Evolutionary conservation across 1,140 invertebrate genomes (phyloP).

Genomic region (Drosophila ogumai): DNA sequence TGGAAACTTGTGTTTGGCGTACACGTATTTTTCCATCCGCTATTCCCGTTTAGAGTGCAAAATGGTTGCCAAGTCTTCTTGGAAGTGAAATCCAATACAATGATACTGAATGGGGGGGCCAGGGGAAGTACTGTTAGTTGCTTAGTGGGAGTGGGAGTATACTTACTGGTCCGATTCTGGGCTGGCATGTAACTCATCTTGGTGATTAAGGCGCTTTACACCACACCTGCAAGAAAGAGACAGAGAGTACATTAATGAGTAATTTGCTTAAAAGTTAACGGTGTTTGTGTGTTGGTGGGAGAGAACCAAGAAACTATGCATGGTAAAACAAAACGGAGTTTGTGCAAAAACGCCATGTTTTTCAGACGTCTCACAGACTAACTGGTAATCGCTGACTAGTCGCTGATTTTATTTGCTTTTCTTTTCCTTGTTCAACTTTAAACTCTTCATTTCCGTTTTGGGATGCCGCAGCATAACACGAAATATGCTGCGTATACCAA

Average conservation of each 20-base stretch:
- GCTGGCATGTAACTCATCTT: slow-evolving; percentile 93
- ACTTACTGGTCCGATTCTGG: slow-evolving; percentile 92
- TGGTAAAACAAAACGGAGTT: slow-evolving; percentile 7
- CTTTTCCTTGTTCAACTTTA: background rate
- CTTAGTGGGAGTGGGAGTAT: slow-evolving; percentile 7
- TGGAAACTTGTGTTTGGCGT: slow-evolving; percentile 2
- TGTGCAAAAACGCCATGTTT: background rate
- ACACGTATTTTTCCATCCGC: background rate
- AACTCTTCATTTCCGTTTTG: slow-evolving; percentile 32
- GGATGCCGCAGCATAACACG: slow-evolving; percentile 30
- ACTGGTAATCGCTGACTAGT: slow-evolving; percentile 1
- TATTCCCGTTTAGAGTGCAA: slow-evolving; percentile 3
- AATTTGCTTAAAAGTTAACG: slow-evolving; percentile 42
- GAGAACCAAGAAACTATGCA: slow-evolving; percentile 6
- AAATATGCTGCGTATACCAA: slow-evolving; percentile 43
- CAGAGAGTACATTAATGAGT: slow-evolving; percentile 30
- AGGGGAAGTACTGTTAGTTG: slow-evolving; percentile 1
- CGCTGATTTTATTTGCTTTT: slow-evolving; percentile 11
- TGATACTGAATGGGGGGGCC: background rate
- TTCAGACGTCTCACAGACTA: slow-evolving; percentile 6
- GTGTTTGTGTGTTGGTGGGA: background rate
- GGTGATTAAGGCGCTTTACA: slow-evolving; percentile 85
- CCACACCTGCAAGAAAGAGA: slow-evolving; percentile 76
- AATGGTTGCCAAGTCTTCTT: slow-evolving; percentile 10
- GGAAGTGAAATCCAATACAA: slow-evolving; percentile 18